Conservation (phyloP, 2,797 vertebrate genomes). For the Xenentodon cancila region DNA sequence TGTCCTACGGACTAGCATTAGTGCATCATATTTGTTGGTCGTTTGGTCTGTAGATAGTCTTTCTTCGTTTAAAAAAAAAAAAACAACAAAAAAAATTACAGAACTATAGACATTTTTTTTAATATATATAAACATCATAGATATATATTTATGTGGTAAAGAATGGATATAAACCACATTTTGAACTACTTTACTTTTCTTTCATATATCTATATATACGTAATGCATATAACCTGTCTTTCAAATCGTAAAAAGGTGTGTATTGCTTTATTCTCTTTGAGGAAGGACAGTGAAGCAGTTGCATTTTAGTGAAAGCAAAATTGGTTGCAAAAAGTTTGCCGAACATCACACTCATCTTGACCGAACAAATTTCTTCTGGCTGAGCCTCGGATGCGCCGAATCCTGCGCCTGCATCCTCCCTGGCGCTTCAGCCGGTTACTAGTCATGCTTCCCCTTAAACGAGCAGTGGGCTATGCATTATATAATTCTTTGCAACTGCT, state of each 20-base stretch:
- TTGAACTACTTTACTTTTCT: constrained; percentile 91
- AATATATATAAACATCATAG: constrained; percentile 84
- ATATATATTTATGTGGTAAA: constrained; percentile 96
- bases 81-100: constrained; percentile 78
- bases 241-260: constrained; percentile 88
- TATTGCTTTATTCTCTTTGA: constrained; percentile 94
- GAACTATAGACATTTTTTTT: constrained; percentile 87
- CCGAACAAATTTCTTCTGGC: constrained; percentile 80
- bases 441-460: constrained; percentile 93
- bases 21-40: constrained; percentile 93
- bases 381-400: constrained; percentile 88
- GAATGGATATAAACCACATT: constrained; percentile 93
- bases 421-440: constrained; percentile 88
- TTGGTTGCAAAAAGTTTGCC: constrained; percentile 86
- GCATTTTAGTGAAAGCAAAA: constrained; percentile 80
- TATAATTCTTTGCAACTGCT: constrained; percentile 90
- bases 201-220: constrained; percentile 85
- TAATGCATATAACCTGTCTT: constrained; percentile 95
- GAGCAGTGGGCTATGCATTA: constrained; percentile 98
- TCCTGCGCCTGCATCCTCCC: constrained; percentile 89
- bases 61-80: constrained; percentile 80
- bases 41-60: constrained; percentile 98
- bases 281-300: constrained; percentile 87
- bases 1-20: constrained; percentile 93
- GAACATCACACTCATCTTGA: constrained; percentile 82